phyloP scores from a whole-genome alignment of 2,888 invertebrate genomes.

The Podabrus alpinus region DNA sequence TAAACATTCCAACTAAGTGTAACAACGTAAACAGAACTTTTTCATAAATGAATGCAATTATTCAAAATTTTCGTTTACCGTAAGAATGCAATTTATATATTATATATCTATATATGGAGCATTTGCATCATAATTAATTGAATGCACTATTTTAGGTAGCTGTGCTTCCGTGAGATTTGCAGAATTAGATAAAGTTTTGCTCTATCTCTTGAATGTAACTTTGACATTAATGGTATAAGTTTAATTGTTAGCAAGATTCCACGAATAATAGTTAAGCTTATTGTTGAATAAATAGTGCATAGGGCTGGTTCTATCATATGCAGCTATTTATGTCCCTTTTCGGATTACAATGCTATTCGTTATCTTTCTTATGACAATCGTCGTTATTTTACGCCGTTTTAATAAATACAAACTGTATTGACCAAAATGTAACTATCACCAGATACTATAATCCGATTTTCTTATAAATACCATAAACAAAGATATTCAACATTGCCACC shows the following conservation, averaged over 20 bases:
- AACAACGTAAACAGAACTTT: background rate
- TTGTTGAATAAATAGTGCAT: constrained; percentile 7
- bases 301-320: constrained; percentile 8
- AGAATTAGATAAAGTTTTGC: constrained; percentile 34
- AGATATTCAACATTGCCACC: too few relatives aligned
- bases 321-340: constrained; percentile 3
- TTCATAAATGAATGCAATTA: background rate
- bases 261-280: constrained; percentile 11
- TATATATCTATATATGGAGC: constrained; percentile 5
- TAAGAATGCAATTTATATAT: constrained; percentile 10
- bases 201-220: constrained; percentile 33
- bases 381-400: background rate
- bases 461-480: too few relatives aligned
- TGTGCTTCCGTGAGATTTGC: constrained; percentile 19
- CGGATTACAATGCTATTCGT: background rate
- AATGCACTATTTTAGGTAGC: constrained; percentile 28
- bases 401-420: background rate
- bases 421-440: background rate
- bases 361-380: background rate
- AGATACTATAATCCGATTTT: background rate
- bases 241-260: constrained; percentile 38
- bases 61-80: background rate
- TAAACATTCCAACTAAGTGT: background rate
- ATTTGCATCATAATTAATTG: constrained; percentile 31
- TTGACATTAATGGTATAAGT: constrained; percentile 40